Evolutionary conservation across 1,140 invertebrate species (phyloP).

Genomic region (Drosophila murphyi): DNA sequence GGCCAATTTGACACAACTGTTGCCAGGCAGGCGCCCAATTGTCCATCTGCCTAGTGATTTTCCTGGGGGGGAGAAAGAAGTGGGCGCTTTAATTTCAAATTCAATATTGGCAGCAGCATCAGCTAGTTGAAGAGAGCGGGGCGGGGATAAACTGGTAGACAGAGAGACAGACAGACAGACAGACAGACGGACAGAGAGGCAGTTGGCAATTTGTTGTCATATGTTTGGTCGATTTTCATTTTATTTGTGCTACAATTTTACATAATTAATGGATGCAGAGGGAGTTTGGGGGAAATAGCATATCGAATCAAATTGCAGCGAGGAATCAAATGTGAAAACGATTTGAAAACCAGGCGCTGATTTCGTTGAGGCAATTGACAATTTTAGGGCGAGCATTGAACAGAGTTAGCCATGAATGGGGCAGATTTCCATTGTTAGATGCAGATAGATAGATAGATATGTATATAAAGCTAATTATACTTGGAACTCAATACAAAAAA

Average conservation of each 20-base stretch:
- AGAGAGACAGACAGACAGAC: conserved; percentile 5
- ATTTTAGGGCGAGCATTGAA: background rate
- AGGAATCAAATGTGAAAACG: conserved; percentile 26
- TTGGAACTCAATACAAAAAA: background rate
- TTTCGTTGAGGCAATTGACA: conserved; percentile 12
- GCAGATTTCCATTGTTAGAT: conserved; percentile 7
- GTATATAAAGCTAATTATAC: background rate
- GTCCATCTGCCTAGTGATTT: conserved; percentile 49
- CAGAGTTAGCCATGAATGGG: conserved; percentile 9
- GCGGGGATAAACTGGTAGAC: too few relatives aligned
- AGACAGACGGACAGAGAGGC: conserved; percentile 2
- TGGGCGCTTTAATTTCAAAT: conserved; percentile 78
- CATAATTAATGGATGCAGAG: conserved; percentile 59
- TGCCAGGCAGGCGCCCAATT: conserved; percentile 57
- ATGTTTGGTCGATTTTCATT: conserved; percentile 65
- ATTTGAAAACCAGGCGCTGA: conserved; percentile 30
- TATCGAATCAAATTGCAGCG: conserved; percentile 14
- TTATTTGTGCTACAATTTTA: conserved; percentile 68
- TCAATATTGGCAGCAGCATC: conserved; percentile 70
- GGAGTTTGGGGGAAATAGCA: background rate
- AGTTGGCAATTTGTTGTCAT: conserved; percentile 65
- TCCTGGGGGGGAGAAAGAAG: background rate
- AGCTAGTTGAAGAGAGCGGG: conserved; percentile 16
- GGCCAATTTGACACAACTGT: conserved; percentile 76
- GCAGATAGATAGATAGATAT: background rate